Evolutionary conservation across 2,888 invertebrate species (phyloP).

Genomic region (Heteromurus nitidus): DNA sequence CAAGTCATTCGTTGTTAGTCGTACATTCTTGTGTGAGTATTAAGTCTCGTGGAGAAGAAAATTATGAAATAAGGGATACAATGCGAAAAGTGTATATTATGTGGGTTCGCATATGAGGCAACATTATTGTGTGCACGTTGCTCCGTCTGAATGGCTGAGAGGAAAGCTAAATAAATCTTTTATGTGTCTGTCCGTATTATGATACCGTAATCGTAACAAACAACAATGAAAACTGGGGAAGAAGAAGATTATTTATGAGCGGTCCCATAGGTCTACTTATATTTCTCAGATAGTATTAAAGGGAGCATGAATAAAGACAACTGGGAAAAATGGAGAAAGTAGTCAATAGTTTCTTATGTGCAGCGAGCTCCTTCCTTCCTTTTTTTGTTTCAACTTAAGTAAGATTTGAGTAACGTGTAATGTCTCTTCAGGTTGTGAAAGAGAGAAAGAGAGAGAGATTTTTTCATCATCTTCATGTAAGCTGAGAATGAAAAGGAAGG

Average conservation of each 20-base stretch:
- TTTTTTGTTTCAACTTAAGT: not conserved
- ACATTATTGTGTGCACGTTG: no score
- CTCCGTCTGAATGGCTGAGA: not conserved
- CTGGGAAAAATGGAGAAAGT: no score
- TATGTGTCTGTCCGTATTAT: conserved; percentile 20
- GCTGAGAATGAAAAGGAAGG: not conserved
- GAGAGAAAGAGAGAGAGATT: not conserved
- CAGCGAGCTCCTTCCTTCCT: not conserved
- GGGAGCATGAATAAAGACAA: not conserved
- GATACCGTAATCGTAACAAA: conserved; percentile 2
- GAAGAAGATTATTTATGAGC: conserved; percentile 19
- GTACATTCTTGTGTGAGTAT: no score
- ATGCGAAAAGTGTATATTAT: not conserved
- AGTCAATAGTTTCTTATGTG: no score
- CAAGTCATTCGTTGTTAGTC: no score
- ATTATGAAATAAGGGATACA: not conserved
- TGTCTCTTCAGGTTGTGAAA: not conserved
- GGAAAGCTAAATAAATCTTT: conserved; percentile 41
- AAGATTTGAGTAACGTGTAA: not conserved
- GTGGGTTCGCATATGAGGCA: not conserved
- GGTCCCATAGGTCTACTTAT: conserved; percentile 47
- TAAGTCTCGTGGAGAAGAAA: not conserved
- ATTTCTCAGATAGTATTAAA: conserved; percentile 10
- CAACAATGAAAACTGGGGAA: not conserved
- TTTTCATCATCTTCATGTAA: not conserved